Conservation (phyloP, 2,113 vertebrate genomes). For the Sylvilagus bachmani region DNA sequence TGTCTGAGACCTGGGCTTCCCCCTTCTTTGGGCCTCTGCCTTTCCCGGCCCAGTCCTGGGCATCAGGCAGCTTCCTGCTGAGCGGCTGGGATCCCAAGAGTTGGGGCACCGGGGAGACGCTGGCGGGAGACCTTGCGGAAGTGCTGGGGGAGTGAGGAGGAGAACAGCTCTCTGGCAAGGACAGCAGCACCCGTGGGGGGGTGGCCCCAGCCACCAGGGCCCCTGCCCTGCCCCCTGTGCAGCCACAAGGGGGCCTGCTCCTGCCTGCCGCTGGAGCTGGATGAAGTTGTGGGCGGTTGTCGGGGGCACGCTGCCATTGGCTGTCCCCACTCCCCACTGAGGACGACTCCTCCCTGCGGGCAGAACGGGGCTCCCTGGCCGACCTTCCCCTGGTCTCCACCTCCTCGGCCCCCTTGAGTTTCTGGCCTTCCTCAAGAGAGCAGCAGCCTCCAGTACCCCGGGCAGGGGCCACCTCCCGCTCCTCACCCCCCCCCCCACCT, state of each 20-base stretch:
- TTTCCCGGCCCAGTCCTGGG: slow-evolving; percentile 74
- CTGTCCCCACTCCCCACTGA: slow-evolving; percentile 84
- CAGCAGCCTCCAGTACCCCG: slow-evolving; percentile 85
- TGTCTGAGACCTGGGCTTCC: slow-evolving; percentile 82
- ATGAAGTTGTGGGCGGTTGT: slow-evolving; percentile 85
- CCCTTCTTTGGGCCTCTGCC: slow-evolving; percentile 75
- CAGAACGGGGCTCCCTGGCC: slow-evolving; percentile 85
- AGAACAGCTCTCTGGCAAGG: slow-evolving; percentile 82
- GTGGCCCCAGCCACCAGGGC: slow-evolving; percentile 78
- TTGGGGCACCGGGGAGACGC: slow-evolving; percentile 86
- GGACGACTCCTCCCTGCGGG: slow-evolving; percentile 86
- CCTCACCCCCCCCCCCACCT: slow-evolving; percentile 81
- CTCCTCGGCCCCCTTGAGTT: slow-evolving; percentile 84
- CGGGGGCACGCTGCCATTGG: slow-evolving; percentile 85
- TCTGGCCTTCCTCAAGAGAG: slow-evolving; percentile 90
- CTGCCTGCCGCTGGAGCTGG: slow-evolving; percentile 82
- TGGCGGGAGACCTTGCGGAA: slow-evolving; percentile 87
- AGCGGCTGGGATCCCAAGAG: slow-evolving; percentile 87
- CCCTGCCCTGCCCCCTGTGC: slow-evolving; percentile 85
- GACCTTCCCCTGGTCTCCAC: slow-evolving; percentile 82
- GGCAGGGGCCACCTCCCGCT: slow-evolving; percentile 82
- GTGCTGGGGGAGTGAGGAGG: slow-evolving; percentile 86
- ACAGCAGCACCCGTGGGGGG: slow-evolving; percentile 81
- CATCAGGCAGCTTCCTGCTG: slow-evolving; percentile 76
- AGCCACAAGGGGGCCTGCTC: slow-evolving; percentile 84